These are phyloP conservation scores for Tupiocoris notatus DNA, from an alignment of 2,888 invertebrate species.

Conservation along the genomic window DNA sequence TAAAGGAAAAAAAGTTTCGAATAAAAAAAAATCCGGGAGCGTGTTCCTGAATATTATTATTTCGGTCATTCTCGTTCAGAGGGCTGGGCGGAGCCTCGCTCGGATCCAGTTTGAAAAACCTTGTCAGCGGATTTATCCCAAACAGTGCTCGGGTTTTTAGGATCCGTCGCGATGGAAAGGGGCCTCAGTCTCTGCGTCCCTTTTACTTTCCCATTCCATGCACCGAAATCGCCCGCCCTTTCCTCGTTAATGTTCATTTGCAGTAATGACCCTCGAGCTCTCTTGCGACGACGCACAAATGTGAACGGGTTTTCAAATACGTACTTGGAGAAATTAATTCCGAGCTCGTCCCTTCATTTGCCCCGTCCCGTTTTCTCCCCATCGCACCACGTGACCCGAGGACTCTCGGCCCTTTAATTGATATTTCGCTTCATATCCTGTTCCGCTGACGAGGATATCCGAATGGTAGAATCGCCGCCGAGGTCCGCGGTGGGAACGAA, in stretches of 20 bases:
- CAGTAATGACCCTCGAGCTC: neutral
- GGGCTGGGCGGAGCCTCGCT: neutral
- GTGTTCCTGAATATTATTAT: slow-evolving; percentile 31
- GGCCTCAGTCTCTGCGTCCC: neutral
- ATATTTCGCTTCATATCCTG: slow-evolving; percentile 5
- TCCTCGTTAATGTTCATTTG: slow-evolving; percentile 18
- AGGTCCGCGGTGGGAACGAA: neutral
- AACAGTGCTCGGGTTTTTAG: slow-evolving; percentile 5
- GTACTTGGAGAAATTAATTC: neutral
- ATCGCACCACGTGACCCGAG: no score
- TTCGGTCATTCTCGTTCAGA: slow-evolving; percentile 11
- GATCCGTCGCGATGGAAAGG: neutral
- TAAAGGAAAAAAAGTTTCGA: neutral
- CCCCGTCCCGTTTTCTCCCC: neutral
- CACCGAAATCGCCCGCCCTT: slow-evolving; percentile 1
- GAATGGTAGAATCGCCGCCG: neutral
- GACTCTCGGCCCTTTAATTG: slow-evolving; percentile 9
- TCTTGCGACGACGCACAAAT: neutral
- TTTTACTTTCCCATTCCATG: neutral
- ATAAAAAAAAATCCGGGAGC: slow-evolving; percentile 6
- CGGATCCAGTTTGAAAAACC: neutral
- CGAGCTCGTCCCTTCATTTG: neutral
- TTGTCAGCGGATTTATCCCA: slow-evolving; percentile 30
- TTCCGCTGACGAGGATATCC: neutral
- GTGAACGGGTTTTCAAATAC: slow-evolving; percentile 8